Evolutionary conservation across 2,113 vertebrate species (phyloP).

Genomic region (Scomber scombrus): DNA sequence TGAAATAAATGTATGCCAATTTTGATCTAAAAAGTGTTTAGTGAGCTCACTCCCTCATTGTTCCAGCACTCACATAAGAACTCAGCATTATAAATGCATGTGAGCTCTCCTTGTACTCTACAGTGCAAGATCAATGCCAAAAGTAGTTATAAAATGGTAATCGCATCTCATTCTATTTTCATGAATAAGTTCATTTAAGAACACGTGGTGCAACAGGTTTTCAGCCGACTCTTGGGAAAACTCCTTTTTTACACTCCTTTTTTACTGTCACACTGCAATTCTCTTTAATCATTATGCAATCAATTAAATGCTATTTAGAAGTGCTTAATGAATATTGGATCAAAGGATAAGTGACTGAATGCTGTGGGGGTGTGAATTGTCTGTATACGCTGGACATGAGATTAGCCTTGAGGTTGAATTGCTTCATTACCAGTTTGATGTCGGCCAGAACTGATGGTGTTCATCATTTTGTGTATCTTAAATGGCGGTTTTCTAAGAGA

Average conservation of each 20-base stretch:
- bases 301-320: background rate
- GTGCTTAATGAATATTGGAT: constrained; percentile 36
- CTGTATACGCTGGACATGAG: background rate
- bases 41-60: constrained; percentile 22
- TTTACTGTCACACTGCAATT: background rate
- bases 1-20: constrained; percentile 3
- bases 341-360: constrained; percentile 31
- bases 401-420: constrained; percentile 5
- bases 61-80: constrained; percentile 49
- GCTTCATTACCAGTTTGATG: background rate
- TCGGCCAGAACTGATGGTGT: background rate
- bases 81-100: constrained; percentile 65
- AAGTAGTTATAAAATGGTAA: constrained; percentile 76
- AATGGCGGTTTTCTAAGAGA: too few relatives aligned
- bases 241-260: background rate
- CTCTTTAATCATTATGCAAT: constrained; percentile 14
- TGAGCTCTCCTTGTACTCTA: constrained; percentile 52
- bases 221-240: constrained; percentile 17
- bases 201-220: constrained; percentile 42
- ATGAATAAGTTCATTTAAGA: constrained; percentile 72
- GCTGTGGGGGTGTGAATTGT: constrained; percentile 28
- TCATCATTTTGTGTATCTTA: background rate
- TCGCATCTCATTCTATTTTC: constrained; percentile 70
- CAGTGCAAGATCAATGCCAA: constrained; percentile 67
- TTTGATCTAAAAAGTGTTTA: constrained; percentile 29